Percentiles rank a stretch among this genome's conserved stretches.
phyloP scores from a whole-genome alignment of 1,140 invertebrate species.

The Xylocopa sonorina region DNA sequence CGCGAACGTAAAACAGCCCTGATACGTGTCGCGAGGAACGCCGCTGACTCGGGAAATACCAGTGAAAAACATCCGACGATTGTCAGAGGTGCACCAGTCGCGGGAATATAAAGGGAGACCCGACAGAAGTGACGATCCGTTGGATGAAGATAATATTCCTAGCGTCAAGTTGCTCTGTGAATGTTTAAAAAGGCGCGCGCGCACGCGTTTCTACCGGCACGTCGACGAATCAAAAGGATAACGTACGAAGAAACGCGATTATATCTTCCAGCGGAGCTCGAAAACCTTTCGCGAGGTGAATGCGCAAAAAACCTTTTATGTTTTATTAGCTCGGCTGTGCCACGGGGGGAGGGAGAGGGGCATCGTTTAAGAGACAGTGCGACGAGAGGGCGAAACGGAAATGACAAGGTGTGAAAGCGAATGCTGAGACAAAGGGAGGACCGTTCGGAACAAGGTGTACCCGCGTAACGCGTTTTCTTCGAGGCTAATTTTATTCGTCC shows the following conservation, averaged over 20 bases:
- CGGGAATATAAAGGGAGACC: background rate
- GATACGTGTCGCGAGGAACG: too few relatives aligned
- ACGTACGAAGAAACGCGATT: conserved; percentile 8
- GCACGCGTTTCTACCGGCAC: background rate
- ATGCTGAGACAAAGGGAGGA: background rate
- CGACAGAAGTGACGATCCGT: background rate
- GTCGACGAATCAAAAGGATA: background rate
- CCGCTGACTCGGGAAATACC: background rate
- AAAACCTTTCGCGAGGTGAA: background rate
- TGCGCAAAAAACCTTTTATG: conserved; percentile 5
- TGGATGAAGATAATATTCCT: background rate
- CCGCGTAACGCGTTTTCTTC: conserved; percentile 27
- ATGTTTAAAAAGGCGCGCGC: conserved; percentile 1
- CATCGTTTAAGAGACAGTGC: background rate
- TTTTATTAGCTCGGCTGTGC: conserved; percentile 11
- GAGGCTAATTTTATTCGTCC: background rate
- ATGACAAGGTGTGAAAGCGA: background rate
- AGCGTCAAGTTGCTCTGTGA: conserved; percentile 2
- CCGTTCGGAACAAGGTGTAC: background rate
- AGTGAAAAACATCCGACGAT: background rate
- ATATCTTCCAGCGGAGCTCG: background rate
- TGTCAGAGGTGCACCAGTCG: background rate
- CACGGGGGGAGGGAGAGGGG: background rate
- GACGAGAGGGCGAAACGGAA: background rate
- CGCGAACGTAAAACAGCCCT: too few relatives aligned